Conservation (phyloP, 2,888 invertebrate species). For the Philaethria dido region DNA sequence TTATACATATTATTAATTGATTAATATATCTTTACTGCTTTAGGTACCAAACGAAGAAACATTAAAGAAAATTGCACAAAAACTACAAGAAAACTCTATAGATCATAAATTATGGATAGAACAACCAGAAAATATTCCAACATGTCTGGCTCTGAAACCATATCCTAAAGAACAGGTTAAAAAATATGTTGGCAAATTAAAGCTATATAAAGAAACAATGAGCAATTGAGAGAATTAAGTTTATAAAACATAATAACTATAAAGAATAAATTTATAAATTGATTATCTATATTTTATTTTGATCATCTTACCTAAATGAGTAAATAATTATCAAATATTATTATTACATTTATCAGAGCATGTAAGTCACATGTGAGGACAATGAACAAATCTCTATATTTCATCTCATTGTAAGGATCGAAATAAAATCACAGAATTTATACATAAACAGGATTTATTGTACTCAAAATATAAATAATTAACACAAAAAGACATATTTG, state of each 20-base stretch:
- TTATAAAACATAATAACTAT: neutral
- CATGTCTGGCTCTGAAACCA: conserved; percentile 96
- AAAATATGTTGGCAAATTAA: conserved; percentile 93
- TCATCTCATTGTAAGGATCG: no score
- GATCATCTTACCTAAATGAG: no score
- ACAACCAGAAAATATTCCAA: conserved; percentile 97
- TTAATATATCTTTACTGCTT: conserved; percentile 46
- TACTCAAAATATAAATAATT: no score
- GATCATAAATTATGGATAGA: conserved; percentile 97
- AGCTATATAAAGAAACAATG: conserved; percentile 86
- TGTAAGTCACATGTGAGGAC: no score
- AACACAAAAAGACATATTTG: no score
- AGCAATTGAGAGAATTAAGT: neutral
- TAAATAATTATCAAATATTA: no score
- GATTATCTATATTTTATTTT: no score
- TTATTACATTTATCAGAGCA: no score
- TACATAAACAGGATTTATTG: no score
- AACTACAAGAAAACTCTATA: conserved; percentile 88
- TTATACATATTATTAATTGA: neutral
- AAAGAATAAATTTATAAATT: no score
- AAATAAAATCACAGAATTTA: no score
- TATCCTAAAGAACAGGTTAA: conserved; percentile 93
- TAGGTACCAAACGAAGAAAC: conserved; percentile 91
- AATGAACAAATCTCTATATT: no score
- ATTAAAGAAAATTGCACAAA: conserved; percentile 86